Base-by-base conservation (phyloP, 2,888 invertebrate genomes). In the Microplitis deprimator region DNA sequence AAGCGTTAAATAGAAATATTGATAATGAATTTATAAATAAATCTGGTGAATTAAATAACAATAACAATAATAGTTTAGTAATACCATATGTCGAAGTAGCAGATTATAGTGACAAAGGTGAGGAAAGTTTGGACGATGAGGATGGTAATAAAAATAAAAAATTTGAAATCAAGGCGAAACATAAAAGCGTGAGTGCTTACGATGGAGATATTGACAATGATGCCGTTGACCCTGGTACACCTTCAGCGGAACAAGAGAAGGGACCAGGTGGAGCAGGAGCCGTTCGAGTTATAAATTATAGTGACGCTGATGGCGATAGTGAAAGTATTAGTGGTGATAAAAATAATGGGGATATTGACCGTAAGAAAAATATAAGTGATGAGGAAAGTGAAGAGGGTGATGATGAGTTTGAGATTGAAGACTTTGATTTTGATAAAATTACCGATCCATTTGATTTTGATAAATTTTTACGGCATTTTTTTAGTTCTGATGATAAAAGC, bases 21-120 rank as follows among this genome's bases (percentile, higher is more conserved):
- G 7, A 8, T 0, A 67, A 40, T 7, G 16, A 50, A 6, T 10
- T 16, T 41, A 10, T 40, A 16, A 77, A 70, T 39, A 70, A 82
- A 70, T 77, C 79, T 75, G 29, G 29, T 29, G 69, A 69, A 16
- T 61, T 75, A 0, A 75, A 79, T 1, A 75, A 74, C 8, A 76
- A 78, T 1, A 73, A 74, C 6, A 85, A 86, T 68, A 80, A 87
- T 82, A 83, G 83, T 0, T 81, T 76, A 38, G 82, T 84, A 50
- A 86, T 87, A 74, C 87, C 87, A 2, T 87, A 87, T 73, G 85
- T 87, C 10, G 84, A 87, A 0, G 83, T 86, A 1, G 85, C 86
- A 6, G 87, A 87, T 81, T 86, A 87, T 62, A 77, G 85, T 0
- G 86, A 87, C 8, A 83, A 82, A 29, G 81, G 84, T 1, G 85